phyloP scores from a whole-genome alignment of 2,888 invertebrate species.

The Thymelicus lineola region DNA sequence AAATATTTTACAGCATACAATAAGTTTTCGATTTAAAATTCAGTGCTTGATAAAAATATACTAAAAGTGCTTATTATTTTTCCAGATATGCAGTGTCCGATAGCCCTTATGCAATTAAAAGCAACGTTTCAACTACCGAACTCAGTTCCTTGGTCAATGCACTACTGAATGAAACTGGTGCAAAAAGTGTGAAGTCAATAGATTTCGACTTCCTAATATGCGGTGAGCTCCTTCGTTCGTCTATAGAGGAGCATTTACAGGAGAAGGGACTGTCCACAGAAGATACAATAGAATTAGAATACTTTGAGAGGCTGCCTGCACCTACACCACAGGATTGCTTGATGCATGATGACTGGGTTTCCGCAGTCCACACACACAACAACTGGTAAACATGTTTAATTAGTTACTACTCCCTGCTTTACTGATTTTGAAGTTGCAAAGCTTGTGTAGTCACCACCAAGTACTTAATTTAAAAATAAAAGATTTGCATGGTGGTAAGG shows the following conservation, averaged over 20 bases:
- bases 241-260: conserved; percentile 90
- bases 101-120: conserved; percentile 92
- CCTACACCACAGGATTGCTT: conserved; percentile 97
- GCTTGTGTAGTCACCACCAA: too few species aligned
- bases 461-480: too few species aligned
- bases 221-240: conserved; percentile 91
- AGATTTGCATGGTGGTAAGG: too few species aligned
- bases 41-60: too few species aligned
- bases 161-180: conserved; percentile 86
- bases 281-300: conserved; percentile 95
- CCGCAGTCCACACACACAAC: conserved; percentile 89
- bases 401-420: too few species aligned
- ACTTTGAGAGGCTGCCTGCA: conserved; percentile 94
- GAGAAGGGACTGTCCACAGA: conserved; percentile 92
- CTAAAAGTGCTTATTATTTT: neutral
- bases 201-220: conserved; percentile 96
- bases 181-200: conserved; percentile 69
- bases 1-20: too few species aligned
- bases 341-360: conserved; percentile 99
- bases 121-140: conserved; percentile 87
- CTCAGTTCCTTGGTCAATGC: conserved; percentile 93
- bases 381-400: conserved; percentile 89
- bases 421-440: too few species aligned
- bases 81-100: conserved; percentile 94
- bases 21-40: too few species aligned